Evolutionary conservation across 2,888 invertebrate species (phyloP).

Genomic region (Carcina quercana): DNA sequence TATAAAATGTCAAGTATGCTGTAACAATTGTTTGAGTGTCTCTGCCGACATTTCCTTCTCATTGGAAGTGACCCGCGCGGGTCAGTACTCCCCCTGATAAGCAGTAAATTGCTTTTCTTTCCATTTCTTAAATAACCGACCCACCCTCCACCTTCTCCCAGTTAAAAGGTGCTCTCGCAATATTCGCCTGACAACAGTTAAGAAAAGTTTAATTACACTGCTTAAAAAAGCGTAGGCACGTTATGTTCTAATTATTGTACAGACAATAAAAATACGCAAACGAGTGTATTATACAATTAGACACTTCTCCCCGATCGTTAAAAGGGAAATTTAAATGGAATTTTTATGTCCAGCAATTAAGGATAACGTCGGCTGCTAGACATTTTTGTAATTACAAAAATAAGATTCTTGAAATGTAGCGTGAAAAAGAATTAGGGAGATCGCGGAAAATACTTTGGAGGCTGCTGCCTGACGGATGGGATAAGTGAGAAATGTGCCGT

Average conservation of each 20-base stretch:
- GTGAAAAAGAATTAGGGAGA: slow-evolving; percentile 71
- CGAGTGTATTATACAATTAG: slow-evolving; percentile 75
- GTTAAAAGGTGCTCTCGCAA: slow-evolving; percentile 43
- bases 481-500: slow-evolving; percentile 46
- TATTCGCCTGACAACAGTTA: slow-evolving; percentile 56
- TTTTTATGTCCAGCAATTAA: slow-evolving; percentile 76
- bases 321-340: slow-evolving; percentile 76
- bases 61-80: slow-evolving; percentile 49
- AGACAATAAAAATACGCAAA: slow-evolving; percentile 74
- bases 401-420: slow-evolving; percentile 75
- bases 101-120: slow-evolving; percentile 70
- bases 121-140: slow-evolving; percentile 62
- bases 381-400: slow-evolving; percentile 76
- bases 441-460: slow-evolving; percentile 56
- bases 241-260: slow-evolving; percentile 74
- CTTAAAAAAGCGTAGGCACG: slow-evolving; percentile 60
- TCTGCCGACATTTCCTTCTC: slow-evolving; percentile 40
- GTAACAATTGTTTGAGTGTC: slow-evolving; percentile 29
- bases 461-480: slow-evolving; percentile 50
- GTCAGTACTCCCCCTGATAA: slow-evolving; percentile 55
- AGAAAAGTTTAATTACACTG: slow-evolving; percentile 67
- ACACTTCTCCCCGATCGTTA: slow-evolving; percentile 72
- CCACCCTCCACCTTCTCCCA: slow-evolving; percentile 27
- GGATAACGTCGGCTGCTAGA: slow-evolving; percentile 73
- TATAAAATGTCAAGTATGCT: slow-evolving; percentile 13